These are phyloP conservation scores for Colius striatus DNA, from an alignment of 2,113 vertebrate genomes.

Conservation along the genomic window DNA sequence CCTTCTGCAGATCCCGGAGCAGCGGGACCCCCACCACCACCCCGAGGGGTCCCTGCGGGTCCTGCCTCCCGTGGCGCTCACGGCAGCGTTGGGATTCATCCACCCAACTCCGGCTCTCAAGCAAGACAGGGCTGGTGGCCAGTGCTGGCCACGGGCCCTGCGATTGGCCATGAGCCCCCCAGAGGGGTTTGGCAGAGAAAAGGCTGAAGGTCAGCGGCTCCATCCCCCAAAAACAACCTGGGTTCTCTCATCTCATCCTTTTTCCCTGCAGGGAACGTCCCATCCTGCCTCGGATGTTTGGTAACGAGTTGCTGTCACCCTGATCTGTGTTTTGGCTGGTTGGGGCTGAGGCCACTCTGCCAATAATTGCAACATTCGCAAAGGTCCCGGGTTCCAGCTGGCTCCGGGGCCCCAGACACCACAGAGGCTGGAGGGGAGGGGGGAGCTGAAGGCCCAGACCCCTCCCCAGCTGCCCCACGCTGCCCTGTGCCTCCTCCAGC, in stretches of 20 bases:
- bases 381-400: not conserved
- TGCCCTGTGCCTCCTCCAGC: accelerated
- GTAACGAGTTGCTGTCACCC: not conserved
- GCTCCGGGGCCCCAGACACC: not conserved
- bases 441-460: not conserved
- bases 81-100: not conserved
- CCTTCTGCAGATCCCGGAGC: not conserved
- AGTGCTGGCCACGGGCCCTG: not conserved
- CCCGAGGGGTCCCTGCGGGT: no score
- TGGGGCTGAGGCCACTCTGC: not conserved
- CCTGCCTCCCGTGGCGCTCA: no score
- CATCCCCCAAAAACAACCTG: not conserved
- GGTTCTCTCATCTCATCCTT: not conserved
- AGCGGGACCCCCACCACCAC: not conserved
- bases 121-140: not conserved
- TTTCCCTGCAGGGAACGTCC: not conserved
- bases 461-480: not conserved
- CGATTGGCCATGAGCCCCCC: not conserved
- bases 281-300: not conserved
- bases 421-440: no score
- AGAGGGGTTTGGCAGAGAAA: not conserved
- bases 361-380: not conserved
- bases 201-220: not conserved
- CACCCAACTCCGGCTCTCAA: not conserved
- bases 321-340: not conserved